Evolutionary conservation across 2,888 invertebrate species (phyloP).

Genomic region (Zaprionus obscuricornis): DNA sequence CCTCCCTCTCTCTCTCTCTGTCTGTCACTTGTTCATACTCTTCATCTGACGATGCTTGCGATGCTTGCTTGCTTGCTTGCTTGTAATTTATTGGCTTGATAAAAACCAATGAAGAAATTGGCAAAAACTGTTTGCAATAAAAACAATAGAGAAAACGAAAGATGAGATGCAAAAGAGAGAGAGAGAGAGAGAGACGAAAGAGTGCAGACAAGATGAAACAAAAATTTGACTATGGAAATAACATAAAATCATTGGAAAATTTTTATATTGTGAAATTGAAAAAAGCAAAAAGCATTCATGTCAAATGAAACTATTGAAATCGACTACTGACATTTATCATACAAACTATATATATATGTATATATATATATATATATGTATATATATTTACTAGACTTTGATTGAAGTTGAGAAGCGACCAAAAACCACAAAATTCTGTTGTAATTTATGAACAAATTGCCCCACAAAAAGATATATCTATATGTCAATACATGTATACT

Average conservation of each 20-base stretch:
- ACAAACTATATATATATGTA: no score
- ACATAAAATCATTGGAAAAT: constrained; percentile 65
- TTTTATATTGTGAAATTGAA: constrained; percentile 32
- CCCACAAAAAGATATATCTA: constrained; percentile 16
- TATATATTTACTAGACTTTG: no score
- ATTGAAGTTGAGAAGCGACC: no score
- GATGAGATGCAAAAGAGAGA: constrained; percentile 1
- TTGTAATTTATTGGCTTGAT: constrained; percentile 70
- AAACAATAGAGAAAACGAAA: background rate
- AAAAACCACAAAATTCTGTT: no score
- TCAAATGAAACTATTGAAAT: no score
- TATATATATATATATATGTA: no score
- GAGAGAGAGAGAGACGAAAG: constrained; percentile 8
- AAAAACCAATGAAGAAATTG: constrained; percentile 68
- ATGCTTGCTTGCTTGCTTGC: no score
- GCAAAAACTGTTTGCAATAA: constrained; percentile 49
- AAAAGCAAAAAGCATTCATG: constrained; percentile 30
- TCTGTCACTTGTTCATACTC: no score
- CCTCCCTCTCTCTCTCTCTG: background rate
- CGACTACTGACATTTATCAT: no score
- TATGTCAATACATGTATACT: background rate
- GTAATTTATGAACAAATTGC: constrained; percentile 63
- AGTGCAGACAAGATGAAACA: constrained; percentile 33
- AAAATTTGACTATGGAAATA: constrained; percentile 57
- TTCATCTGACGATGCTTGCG: no score